Conservation (phyloP, 2,113 vertebrate species). For the Acanthochromis polyacanthus region DNA sequence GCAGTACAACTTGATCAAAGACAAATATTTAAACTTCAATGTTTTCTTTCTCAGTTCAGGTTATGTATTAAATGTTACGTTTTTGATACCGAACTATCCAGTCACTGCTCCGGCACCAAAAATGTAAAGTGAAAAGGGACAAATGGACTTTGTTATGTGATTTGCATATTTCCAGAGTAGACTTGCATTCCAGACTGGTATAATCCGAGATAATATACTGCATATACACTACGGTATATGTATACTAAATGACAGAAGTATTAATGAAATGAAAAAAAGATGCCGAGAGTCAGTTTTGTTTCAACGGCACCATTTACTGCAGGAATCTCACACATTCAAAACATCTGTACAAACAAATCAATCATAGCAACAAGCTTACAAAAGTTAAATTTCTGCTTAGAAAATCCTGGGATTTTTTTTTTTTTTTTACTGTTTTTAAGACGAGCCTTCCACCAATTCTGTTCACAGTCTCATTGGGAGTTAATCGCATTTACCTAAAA, state of each 20-base stretch:
- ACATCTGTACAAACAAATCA: constrained; percentile 45
- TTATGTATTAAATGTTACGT: too few species aligned
- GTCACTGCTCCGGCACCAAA: too few species aligned
- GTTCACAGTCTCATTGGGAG: constrained; percentile 69
- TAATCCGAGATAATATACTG: neutral
- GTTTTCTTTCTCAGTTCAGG: too few species aligned
- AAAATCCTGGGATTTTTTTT: neutral
- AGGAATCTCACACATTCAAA: constrained; percentile 26
- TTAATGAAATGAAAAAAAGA: neutral
- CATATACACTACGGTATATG: neutral
- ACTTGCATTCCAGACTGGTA: neutral
- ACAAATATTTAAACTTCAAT: neutral
- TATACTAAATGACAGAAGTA: neutral
- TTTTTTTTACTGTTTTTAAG: neutral
- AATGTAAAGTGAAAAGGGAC: neutral
- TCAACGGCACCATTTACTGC: constrained; percentile 35
- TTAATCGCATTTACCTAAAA: constrained; percentile 18
- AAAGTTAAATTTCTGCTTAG: constrained; percentile 15
- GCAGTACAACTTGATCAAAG: too few species aligned
- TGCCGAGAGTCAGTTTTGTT: constrained; percentile 2
- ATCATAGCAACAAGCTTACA: constrained; percentile 33
- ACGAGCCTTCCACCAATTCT: constrained; percentile 20
- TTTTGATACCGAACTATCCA: too few species aligned
- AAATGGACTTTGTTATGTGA: constrained; percentile 19
- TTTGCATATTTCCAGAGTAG: neutral